Conservation (phyloP, 2,113 vertebrate species). For the Accipiter virgatus region DNA sequence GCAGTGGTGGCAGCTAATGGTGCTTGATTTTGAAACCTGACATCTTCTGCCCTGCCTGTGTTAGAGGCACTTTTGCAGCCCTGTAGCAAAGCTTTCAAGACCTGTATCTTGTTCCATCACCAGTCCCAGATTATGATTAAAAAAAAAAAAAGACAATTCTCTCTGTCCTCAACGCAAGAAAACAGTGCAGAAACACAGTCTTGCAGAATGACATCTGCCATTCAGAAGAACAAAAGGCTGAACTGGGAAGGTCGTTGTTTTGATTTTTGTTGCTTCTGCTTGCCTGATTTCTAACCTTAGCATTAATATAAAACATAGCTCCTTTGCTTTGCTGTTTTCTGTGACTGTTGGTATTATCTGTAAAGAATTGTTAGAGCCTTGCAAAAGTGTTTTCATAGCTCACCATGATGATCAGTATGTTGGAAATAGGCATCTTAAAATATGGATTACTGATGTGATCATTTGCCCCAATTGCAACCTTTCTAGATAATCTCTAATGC, state of each 20-base stretch:
- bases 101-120: neutral
- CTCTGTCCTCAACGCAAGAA: neutral
- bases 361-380: neutral
- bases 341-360: neutral
- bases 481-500: slow-evolving; percentile 22
- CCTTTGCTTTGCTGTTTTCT: neutral
- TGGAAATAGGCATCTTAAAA: neutral
- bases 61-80: neutral
- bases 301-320: neutral
- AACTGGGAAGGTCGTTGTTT: neutral
- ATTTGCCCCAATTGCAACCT: neutral
- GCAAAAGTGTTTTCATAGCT: neutral
- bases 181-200: neutral
- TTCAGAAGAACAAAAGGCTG: neutral
- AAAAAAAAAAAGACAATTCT: neutral
- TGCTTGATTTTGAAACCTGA: neutral
- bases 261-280: neutral
- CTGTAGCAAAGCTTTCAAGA: neutral
- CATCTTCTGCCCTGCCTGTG: neutral
- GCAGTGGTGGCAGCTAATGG: neutral
- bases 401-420: neutral
- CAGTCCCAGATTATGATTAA: neutral
- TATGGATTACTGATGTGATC: slow-evolving; percentile 7
- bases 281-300: neutral
- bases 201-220: neutral